phyloP scores from a whole-genome alignment of 2,797 vertebrate species.

The Ptychadena robeensis region DNA sequence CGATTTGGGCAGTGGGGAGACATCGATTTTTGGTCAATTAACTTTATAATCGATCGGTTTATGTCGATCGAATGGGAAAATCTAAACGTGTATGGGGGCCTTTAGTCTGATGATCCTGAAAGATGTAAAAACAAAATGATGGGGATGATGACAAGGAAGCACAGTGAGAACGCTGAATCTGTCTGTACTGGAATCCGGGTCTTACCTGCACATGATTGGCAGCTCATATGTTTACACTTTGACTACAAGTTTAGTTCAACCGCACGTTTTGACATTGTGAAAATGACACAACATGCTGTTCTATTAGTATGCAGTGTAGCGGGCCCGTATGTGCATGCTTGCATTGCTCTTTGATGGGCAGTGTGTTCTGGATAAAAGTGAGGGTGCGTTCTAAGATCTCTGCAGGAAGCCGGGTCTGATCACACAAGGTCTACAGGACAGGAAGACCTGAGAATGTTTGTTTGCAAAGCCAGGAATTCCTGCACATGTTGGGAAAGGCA shows the following conservation, averaged over 20 bases:
- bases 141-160: no score
- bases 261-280: neutral
- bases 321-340: slow-evolving; percentile 18
- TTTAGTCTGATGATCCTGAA: no score
- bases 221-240: neutral
- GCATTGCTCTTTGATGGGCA: slow-evolving; percentile 41
- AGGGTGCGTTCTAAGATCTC: slow-evolving; percentile 58
- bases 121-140: no score
- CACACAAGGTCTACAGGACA: slow-evolving; percentile 54
- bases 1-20: no score
- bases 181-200: no score
- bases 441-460: slow-evolving; percentile 62
- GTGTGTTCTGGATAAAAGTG: slow-evolving; percentile 53
- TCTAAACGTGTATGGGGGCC: no score
- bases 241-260: neutral
- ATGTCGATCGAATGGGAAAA: no score
- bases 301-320: slow-evolving; percentile 1
- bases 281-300: neutral
- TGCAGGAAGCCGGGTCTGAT: slow-evolving; percentile 55
- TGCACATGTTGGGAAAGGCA: slow-evolving; percentile 57
- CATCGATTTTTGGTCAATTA: no score
- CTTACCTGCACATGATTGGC: no score
- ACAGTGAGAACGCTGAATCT: no score
- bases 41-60: no score
- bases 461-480: slow-evolving; percentile 61